Conservation (phyloP, 2,888 invertebrate genomes). For the Cordilura impudica region DNA sequence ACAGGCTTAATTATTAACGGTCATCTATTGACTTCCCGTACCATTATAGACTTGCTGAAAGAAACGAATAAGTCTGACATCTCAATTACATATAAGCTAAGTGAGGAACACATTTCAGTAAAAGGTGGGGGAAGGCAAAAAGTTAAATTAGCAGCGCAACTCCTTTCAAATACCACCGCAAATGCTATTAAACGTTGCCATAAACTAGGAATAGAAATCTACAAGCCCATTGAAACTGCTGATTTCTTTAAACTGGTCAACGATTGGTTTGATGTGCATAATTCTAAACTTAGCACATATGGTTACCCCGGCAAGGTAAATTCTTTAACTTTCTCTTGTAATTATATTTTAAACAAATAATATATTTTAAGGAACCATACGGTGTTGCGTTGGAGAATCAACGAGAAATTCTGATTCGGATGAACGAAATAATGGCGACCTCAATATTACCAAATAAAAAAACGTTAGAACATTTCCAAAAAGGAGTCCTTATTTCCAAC, state of each 20-base stretch:
- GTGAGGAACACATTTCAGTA: conserved; percentile 23
- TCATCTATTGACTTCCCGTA: background rate
- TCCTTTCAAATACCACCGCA: conserved; percentile 38
- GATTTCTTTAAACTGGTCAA: conserved; percentile 60
- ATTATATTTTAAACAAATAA: no score
- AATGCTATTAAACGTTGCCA: conserved; percentile 40
- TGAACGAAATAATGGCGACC: conserved; percentile 41
- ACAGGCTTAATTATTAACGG: conserved; percentile 50
- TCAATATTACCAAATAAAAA: conserved; percentile 41
- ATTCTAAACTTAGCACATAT: conserved; percentile 26
- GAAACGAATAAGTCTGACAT: conserved; percentile 1
- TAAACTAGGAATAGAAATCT: conserved; percentile 21
- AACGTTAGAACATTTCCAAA: conserved; percentile 46
- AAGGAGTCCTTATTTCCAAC: conserved; percentile 46
- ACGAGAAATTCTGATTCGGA: background rate
- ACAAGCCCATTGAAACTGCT: conserved; percentile 53
- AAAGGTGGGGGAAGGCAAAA: conserved; percentile 22
- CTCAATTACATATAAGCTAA: conserved; percentile 26
- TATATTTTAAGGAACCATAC: no score
- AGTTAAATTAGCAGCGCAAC: conserved; percentile 31
- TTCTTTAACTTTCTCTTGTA: no score
- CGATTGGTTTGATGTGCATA: conserved; percentile 63
- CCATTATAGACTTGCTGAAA: conserved; percentile 20
- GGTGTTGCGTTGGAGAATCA: conserved; percentile 5
- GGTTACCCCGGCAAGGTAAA: conserved; percentile 5